Conservation (phyloP, 2,888 invertebrate genomes). For the Amblyjoppa proteus region DNA sequence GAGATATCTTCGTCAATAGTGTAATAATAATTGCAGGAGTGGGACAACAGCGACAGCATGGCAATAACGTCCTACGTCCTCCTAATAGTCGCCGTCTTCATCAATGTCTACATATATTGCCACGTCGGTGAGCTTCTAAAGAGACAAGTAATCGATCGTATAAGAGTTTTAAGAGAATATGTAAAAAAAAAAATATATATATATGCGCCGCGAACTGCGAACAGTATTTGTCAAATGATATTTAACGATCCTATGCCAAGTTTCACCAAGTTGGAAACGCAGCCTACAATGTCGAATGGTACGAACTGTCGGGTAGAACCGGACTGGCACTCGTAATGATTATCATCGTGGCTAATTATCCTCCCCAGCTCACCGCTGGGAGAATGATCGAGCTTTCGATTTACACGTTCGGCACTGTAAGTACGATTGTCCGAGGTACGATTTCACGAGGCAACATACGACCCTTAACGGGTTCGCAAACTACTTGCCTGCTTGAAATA, state of each 20-base stretch:
- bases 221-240: too few relatives aligned
- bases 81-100: slow-evolving; percentile 49
- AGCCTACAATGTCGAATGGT: slow-evolving; percentile 71
- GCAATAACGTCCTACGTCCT: slow-evolving; percentile 55
- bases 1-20: not conserved
- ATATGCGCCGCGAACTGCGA: too few relatives aligned
- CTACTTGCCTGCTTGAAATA: not conserved
- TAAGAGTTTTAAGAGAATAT: too few relatives aligned
- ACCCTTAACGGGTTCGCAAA: not conserved
- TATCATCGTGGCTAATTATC: slow-evolving; percentile 56
- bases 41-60: slow-evolving; percentile 49
- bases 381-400: slow-evolving; percentile 71
- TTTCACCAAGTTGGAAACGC: slow-evolving; percentile 71
- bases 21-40: slow-evolving; percentile 42
- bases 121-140: slow-evolving; percentile 75
- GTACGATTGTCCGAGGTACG: slow-evolving; percentile 28
- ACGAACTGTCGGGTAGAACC: slow-evolving; percentile 60
- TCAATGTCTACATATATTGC: slow-evolving; percentile 64
- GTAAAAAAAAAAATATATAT: too few relatives aligned
- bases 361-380: slow-evolving; percentile 64
- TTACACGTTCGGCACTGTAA: slow-evolving; percentile 71
- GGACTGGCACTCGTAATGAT: slow-evolving; percentile 53
- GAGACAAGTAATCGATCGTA: slow-evolving; percentile 73
- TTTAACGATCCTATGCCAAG: slow-evolving; percentile 45
- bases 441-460: not conserved